Evolutionary conservation across 2,888 invertebrate genomes (phyloP), one percentile per base, ranked within the genome.

Genomic region (Coenonympha arcania): DNA sequence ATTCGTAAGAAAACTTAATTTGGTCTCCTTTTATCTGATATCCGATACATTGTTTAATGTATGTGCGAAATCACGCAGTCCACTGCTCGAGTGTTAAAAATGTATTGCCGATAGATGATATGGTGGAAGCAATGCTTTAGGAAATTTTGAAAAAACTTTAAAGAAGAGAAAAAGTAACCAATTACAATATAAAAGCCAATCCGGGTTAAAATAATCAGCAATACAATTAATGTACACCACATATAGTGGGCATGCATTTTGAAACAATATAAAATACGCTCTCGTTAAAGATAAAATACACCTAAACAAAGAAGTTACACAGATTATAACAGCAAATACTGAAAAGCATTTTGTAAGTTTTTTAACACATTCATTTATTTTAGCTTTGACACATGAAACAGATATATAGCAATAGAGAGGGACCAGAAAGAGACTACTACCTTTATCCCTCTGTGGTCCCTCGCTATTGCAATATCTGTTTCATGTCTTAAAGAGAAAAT

Each of bases 91-190:
- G 57, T 60, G 57, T 55, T 64, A 66, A 71, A n/a, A 69, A 75
- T 76, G 83, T 83, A 83, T 82, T 83, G 83, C 83, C 83, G 79
- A 82, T 55, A 73, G 66, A 71, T 73, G 74, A 63, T 63, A 69
- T 75, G 73, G 55, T 24, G 58, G 59, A 81, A 76, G 78, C 74
- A 66, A 69, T 78, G 76, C 62, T 62, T 64, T 66, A 60, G 59
- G 64, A 67, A 79, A 76, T 79, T 84, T 71, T 61, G 70, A 67
- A 58, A 43, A 26, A 33, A 28, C 20, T 20, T 60, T 65, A 59
- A 57, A 55, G 60, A 60, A 52, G 52, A 63, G 62, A 68, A 56
- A 61, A 66, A 64, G 51, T 55, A 61, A 64, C 20, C 39, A 61
- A 58, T 61, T 62, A 43, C 8, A 60, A 18, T 24, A 39, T 24